Base-by-base conservation (phyloP, 2,113 vertebrate genomes). In the Reinhardtius hippoglossoides region DNA sequence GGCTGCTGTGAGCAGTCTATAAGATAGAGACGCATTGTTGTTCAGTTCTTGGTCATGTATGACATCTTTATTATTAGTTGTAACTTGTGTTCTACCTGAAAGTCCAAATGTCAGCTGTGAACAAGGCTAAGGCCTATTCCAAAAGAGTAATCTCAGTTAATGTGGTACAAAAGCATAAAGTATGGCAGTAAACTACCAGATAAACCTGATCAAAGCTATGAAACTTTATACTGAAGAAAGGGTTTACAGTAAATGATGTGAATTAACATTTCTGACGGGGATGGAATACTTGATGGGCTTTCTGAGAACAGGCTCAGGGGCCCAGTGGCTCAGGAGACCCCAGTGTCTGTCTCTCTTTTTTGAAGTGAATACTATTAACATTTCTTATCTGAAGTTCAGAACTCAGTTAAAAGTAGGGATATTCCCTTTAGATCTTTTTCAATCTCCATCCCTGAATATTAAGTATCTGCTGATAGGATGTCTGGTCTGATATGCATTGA, bases 271-370 rank as follows among this genome's bases (percentile, higher is more conserved):
- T 70, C 31, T 56, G 2, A n/a, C 15, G 10, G 50, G 26, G 0
- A 37, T 71, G n/a, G 31, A 64, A 63, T 71, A 71, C 37, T 58
- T 12, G 65, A 71, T 27, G 48, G 2, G 21, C 13, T 37, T 60
- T 8, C 10, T 42, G 35, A 9, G 7, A 26, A 37, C 15, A 20
- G 35, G 12, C 20, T 57, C 37, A 65, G 18, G 55, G 0, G 55
- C 61, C 23, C 9, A 31, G 16, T 20, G 58, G 27, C 16, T 10
- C 58, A 0, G 18, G 27, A 40, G 31, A 61, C 20, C 50, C 20
- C 50, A 52, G 50, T 52, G 18, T 52, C 50, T 16, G 44, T 48
- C 44, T 48, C 15, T 16, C 31, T 52, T 52, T 24, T 37, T 35
- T 60, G 16, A 35, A 35, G 18, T 13, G 27, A 37, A 61, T 61